These are phyloP conservation scores for Notarius lentiginosus DNA, from an alignment of 2,113 vertebrate genomes.

Conservation along the genomic window DNA sequence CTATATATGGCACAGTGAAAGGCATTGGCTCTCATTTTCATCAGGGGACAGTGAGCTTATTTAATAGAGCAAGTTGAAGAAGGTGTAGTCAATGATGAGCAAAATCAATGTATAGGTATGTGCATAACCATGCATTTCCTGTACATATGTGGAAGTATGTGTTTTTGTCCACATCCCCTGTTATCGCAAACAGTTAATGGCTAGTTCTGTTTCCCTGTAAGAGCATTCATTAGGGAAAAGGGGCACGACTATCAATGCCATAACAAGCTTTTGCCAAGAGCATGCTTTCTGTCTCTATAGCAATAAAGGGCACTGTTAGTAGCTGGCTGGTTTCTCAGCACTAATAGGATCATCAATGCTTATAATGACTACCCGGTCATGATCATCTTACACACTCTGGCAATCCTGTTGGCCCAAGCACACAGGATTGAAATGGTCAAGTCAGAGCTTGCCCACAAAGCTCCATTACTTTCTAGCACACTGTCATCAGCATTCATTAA, in stretches of 20 bases:
- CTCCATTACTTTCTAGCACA: slow-evolving; percentile 41
- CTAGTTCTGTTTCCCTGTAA: slow-evolving; percentile 21
- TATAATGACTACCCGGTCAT: slow-evolving; percentile 47
- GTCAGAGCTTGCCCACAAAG: slow-evolving; percentile 39
- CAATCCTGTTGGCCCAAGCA: slow-evolving; percentile 22
- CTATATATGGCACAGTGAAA: slow-evolving; percentile 20
- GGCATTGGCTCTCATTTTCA: neutral
- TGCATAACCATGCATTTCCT: neutral
- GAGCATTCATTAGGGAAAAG: slow-evolving; percentile 44
- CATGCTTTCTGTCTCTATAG: slow-evolving; percentile 44
- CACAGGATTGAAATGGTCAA: slow-evolving; percentile 45
- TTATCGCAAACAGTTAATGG: slow-evolving; percentile 31
- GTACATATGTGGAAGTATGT: neutral
- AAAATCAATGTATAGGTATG: neutral
- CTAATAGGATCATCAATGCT: slow-evolving; percentile 44
- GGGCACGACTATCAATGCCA: slow-evolving; percentile 30
- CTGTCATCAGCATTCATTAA: slow-evolving; percentile 53
- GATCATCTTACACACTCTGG: slow-evolving; percentile 33
- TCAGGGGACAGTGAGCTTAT: neutral
- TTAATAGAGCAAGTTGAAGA: neutral
- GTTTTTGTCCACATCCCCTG: neutral
- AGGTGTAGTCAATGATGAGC: neutral
- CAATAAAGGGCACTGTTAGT: slow-evolving; percentile 52
- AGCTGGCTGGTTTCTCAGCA: slow-evolving; percentile 28
- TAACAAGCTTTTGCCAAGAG: slow-evolving; percentile 44